These are phyloP conservation scores for Amaurobius ferox DNA, from an alignment of 2,888 invertebrate species.

Conservation along the genomic window DNA sequence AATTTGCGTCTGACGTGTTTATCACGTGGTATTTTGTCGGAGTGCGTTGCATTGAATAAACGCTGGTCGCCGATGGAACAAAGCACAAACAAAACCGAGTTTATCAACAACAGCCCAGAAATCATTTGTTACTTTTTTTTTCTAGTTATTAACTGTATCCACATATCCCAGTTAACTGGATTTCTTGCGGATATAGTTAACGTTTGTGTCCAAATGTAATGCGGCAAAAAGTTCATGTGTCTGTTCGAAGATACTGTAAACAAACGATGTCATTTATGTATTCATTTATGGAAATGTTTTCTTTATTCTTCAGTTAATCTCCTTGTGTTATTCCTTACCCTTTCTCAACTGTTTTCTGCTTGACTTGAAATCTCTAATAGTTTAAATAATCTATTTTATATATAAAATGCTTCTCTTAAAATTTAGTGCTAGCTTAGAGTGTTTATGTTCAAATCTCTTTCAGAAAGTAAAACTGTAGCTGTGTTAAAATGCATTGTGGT, in stretches of 20 bases:
- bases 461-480: no score
- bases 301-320: neutral
- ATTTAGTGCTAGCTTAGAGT: neutral
- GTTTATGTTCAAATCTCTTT: neutral
- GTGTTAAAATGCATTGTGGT: no score
- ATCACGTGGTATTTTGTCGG: no score
- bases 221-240: conserved; percentile 4
- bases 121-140: no score
- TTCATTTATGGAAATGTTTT: neutral
- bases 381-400: neutral
- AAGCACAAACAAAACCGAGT: no score
- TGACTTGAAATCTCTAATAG: neutral
- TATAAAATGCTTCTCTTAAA: neutral
- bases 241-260: neutral
- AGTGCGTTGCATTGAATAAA: no score
- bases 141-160: neutral
- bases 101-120: no score
- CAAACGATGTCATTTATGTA: neutral
- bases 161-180: neutral
- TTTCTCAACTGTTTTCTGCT: neutral
- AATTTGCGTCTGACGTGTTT: no score
- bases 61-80: no score
- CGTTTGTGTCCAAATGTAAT: neutral
- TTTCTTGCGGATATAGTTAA: neutral
- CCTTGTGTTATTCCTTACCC: neutral